Base-by-base conservation (phyloP, 2,797 vertebrate genomes). In the Pampus argenteus region DNA sequence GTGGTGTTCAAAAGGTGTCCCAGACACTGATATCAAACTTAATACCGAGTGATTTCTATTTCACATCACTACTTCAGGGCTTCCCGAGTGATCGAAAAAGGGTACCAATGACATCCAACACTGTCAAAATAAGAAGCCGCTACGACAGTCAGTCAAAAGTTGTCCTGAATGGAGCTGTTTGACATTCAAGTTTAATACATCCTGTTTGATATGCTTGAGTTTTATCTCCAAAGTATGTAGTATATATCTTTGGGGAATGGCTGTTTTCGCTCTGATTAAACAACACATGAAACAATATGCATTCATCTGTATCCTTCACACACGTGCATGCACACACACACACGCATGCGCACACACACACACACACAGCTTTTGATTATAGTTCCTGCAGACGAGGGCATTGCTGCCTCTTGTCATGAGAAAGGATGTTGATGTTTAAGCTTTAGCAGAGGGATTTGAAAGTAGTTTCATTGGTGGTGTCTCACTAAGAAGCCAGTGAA, bases 21-120 rank as follows among this genome's bases (percentile, higher is more conserved):
- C 78, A 76, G 79, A 65, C 82, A 80, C 29, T 69, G 57, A 74
- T 88, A 87, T 83, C 78, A 83, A 86, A 83, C 79, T 76, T 76
- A 74, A 85, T 69, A 83, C 70, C 67, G 50, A 76, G 29, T 72
- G 80, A 86, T 86, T 86, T 84, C 59, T 58, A 72, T 66, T 69
- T 72, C 69, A 81, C 71, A 52, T 78, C 36, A 60, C 69, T 42
- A 61, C 55, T 25, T 80, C 62, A 69, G 29, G 77, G 64, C 55
- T 25, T 80, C 62, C 71, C 29, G 77, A 81, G 70, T 63, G 74
- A 81, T 70, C 44, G 59, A 66, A 60, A 60, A n/a, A 4, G 72
- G 74, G 66, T 79, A 81, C 75, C 72, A 75, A 75, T 50, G 66
- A 85, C 83, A 66, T 61, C 58, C 70, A 66, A 26, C 64, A 70